Evolutionary conservation across 2,113 vertebrate genomes (phyloP).

Genomic region (Heterochromis multidens): DNA sequence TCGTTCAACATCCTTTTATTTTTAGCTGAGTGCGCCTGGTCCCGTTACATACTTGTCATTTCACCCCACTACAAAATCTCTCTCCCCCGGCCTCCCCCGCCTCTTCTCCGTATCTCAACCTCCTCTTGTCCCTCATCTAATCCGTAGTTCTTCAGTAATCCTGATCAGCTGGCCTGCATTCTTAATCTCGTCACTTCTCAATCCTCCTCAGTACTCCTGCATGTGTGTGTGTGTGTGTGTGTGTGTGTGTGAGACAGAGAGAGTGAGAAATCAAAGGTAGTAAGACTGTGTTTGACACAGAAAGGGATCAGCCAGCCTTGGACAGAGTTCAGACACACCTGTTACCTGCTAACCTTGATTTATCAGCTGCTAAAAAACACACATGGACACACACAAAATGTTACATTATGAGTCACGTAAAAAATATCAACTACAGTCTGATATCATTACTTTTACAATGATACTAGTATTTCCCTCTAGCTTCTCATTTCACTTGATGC

Average conservation of each 20-base stretch:
- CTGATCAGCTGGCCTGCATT: constrained; percentile 69
- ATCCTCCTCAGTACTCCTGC: constrained; percentile 35
- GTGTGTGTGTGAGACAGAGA: background rate
- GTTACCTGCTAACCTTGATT: constrained; percentile 52
- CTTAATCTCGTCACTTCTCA: constrained; percentile 75
- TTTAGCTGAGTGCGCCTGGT: constrained; percentile 43
- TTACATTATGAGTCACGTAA: background rate
- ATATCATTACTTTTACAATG: background rate
- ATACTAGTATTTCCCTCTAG: background rate
- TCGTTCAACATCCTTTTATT: constrained; percentile 48
- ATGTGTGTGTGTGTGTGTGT: constrained; percentile 19
- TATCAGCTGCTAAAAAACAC: background rate
- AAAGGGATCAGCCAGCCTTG: constrained; percentile 14
- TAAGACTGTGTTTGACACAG: constrained; percentile 33
- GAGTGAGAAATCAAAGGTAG: constrained; percentile 20
- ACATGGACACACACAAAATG: background rate
- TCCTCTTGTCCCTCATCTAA: constrained; percentile 64
- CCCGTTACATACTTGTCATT: constrained; percentile 45
- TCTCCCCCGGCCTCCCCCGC: background rate
- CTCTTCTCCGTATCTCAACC: constrained; percentile 34
- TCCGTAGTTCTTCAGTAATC: constrained; percentile 69
- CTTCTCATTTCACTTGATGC: background rate
- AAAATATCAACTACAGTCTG: background rate
- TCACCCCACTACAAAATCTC: constrained; percentile 29
- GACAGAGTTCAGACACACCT: constrained; percentile 28